Percentiles rank a stretch among this genome's conserved stretches.
Conservation (phyloP, 2,888 invertebrate species). For the Archaeoteleia sp. region DNA sequence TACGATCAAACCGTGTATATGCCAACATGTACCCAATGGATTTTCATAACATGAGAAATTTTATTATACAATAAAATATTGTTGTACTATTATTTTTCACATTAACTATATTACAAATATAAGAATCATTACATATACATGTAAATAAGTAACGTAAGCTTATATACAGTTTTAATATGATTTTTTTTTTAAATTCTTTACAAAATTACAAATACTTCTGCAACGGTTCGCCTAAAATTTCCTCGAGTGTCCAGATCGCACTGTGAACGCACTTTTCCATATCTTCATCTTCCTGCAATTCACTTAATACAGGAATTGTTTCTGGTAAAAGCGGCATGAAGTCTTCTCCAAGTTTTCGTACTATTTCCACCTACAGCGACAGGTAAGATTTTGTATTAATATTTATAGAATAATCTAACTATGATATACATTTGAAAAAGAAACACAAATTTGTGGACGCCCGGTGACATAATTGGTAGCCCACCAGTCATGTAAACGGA, state of each 20-base stretch:
- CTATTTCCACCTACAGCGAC: slow-evolving; percentile 80
- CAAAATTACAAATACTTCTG: slow-evolving; percentile 87
- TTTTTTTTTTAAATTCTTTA: neutral
- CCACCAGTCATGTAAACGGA: too few relatives aligned
- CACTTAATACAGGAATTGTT: slow-evolving; percentile 94
- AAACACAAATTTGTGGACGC: too few relatives aligned
- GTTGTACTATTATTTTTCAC: too few relatives aligned
- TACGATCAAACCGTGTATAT: too few relatives aligned
- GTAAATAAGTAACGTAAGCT: too few relatives aligned
- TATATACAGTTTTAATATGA: neutral
- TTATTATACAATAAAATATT: too few relatives aligned
- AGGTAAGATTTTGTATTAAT: slow-evolving; percentile 17
- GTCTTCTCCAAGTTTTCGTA: slow-evolving; percentile 89
- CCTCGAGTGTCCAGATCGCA: slow-evolving; percentile 89
- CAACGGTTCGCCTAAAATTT: slow-evolving; percentile 90
- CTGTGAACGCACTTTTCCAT: slow-evolving; percentile 88
- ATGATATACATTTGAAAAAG: too few relatives aligned
- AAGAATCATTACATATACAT: too few relatives aligned
- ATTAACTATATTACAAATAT: too few relatives aligned
- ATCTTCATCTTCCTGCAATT: slow-evolving; percentile 89
- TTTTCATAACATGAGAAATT: too few relatives aligned
- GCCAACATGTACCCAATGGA: too few relatives aligned
- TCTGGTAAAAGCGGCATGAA: slow-evolving; percentile 93
- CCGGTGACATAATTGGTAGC: too few relatives aligned
- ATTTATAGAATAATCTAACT: slow-evolving; percentile 22